phyloP scores from a whole-genome alignment of 2,888 invertebrate species.

The Ptilodon capucinus region DNA sequence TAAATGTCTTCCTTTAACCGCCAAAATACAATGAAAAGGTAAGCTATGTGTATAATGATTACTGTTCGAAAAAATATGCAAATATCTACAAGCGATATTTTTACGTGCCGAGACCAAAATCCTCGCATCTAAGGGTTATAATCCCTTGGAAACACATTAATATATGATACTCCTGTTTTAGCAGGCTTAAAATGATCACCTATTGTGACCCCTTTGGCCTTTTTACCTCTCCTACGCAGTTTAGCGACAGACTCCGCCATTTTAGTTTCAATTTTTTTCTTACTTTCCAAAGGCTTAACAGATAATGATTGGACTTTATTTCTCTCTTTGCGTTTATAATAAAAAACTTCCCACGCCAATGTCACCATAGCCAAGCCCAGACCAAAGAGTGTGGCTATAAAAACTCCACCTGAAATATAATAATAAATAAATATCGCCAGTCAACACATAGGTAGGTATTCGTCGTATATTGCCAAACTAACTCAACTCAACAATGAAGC shows the following conservation, averaged over 20 bases:
- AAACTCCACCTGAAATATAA: conserved; percentile 88
- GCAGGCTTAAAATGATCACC: conserved; percentile 74
- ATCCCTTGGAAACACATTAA: conserved; percentile 69
- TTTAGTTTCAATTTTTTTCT: conserved; percentile 37
- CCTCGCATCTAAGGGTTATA: conserved; percentile 51
- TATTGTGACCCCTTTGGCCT: conserved; percentile 62
- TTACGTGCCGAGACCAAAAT: too few species aligned
- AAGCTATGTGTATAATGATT: too few species aligned
- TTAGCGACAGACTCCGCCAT: conserved; percentile 29
- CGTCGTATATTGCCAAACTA: too few species aligned
- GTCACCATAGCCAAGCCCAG: conserved; percentile 93
- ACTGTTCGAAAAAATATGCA: too few species aligned
- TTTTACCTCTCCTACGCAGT: conserved; percentile 25
- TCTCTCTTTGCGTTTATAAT: conserved; percentile 84
- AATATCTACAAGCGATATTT: too few species aligned
- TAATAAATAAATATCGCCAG: too few species aligned
- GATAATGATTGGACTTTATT: conserved; percentile 52
- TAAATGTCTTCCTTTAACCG: too few species aligned
- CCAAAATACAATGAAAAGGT: too few species aligned
- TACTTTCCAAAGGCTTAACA: conserved; percentile 34
- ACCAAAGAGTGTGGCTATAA: conserved; percentile 94
- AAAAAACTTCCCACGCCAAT: conserved; percentile 90
- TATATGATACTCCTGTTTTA: conserved; percentile 60
- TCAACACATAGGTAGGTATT: too few species aligned
- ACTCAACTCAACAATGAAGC: too few species aligned